A percentile compares a stretch with the other conserved stretches of the same genome.
These are phyloP conservation scores for Uropetala carovei DNA, from an alignment of 2,888 invertebrate genomes.

Conservation along the genomic window DNA sequence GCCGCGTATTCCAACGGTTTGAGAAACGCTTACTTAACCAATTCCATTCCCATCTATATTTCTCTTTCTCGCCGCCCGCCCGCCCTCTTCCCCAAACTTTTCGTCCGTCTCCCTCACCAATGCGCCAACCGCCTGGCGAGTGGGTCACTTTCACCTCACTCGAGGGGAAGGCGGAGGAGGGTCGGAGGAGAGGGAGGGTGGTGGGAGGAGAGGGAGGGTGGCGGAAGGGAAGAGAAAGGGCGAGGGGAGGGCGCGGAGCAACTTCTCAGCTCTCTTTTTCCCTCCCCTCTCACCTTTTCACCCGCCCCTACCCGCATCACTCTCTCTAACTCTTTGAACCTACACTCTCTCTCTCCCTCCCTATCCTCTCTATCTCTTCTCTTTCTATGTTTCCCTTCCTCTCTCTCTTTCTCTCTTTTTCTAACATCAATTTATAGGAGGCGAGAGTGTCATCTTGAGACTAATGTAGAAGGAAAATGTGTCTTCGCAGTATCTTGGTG, in stretches of 20 bases:
- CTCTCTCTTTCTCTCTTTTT: no score
- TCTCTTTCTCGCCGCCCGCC: background rate
- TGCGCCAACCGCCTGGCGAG: conserved; percentile 10
- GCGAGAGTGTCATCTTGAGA: no score
- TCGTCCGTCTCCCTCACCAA: background rate
- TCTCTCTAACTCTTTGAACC: background rate
- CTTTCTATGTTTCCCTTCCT: background rate
- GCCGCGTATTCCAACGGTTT: background rate
- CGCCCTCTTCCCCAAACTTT: background rate
- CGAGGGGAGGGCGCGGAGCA: background rate
- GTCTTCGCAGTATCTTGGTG: no score
- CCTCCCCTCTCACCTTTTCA: conserved; percentile 27
- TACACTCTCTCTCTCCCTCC: background rate
- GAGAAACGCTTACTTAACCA: conserved; percentile 19
- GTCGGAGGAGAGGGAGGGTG: background rate
- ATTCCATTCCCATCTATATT: no score
- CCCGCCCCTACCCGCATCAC: background rate
- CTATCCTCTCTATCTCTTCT: conserved; percentile 11
- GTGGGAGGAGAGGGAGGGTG: background rate
- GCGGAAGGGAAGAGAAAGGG: conserved; percentile 47
- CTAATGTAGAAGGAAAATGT: no score
- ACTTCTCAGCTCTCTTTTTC: conserved; percentile 2
- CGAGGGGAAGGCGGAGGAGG: background rate
- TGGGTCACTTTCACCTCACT: conserved; percentile 62
- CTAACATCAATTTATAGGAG: no score